Percentiles rank a stretch among this genome's conserved stretches.
Conservation (phyloP, 2,113 vertebrate genomes). For the Galeopterus variegatus region DNA sequence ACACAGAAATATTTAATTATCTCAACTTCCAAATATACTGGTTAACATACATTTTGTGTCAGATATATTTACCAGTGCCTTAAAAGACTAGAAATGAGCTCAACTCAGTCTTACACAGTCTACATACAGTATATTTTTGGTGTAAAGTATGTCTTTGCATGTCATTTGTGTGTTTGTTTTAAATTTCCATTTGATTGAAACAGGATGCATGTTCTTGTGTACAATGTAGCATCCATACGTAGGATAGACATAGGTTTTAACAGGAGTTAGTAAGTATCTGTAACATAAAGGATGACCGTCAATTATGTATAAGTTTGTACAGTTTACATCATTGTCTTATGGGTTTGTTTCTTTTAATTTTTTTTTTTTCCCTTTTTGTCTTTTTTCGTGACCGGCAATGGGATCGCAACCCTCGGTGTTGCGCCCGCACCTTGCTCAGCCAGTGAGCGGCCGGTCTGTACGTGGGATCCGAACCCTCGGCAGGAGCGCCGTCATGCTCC, state of each 20-base stretch:
- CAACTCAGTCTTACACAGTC: not conserved
- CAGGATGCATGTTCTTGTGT: not conserved
- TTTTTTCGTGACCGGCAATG: too few species aligned
- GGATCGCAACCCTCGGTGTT: too few species aligned
- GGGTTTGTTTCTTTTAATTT: not conserved
- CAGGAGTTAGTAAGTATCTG: not conserved
- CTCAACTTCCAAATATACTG: conserved; percentile 25
- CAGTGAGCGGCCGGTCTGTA: too few species aligned
- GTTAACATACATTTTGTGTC: not conserved
- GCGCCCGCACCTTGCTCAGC: too few species aligned
- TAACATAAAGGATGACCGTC: not conserved
- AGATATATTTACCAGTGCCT: not conserved
- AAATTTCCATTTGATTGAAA: not conserved
- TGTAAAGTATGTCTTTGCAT: not conserved
- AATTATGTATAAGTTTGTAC: not conserved
- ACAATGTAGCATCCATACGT: not conserved
- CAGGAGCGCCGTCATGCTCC: too few species aligned
- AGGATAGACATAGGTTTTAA: not conserved
- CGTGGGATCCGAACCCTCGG: too few species aligned
- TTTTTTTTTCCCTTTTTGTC: too few species aligned
- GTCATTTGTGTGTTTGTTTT: not conserved
- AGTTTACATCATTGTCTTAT: not conserved
- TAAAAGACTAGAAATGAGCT: conserved; percentile 10
- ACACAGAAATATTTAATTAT: conserved; percentile 53
- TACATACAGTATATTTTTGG: not conserved